Percentiles rank a stretch among this genome's conserved stretches.
phyloP scores from a whole-genome alignment of 2,888 invertebrate genomes.

The Cheilosia scutellata region DNA sequence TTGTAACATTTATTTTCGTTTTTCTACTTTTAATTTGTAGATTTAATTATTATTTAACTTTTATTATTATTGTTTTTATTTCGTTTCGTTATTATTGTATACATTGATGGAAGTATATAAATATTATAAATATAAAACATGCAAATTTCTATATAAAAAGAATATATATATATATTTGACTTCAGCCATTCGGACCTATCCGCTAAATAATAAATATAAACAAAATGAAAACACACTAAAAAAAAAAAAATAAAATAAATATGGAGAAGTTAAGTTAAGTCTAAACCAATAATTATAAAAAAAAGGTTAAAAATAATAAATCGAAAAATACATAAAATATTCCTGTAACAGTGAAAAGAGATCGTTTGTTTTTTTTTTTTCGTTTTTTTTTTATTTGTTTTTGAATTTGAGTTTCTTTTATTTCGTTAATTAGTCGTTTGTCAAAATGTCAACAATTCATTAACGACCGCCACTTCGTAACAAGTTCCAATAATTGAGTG shows the following conservation, averaged over 20 bases:
- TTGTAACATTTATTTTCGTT: constrained; percentile 65
- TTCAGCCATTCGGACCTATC: constrained; percentile 75
- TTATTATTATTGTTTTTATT: constrained; percentile 37
- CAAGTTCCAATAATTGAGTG: not conserved
- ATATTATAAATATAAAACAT: constrained; percentile 40
- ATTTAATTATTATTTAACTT: constrained; percentile 62
- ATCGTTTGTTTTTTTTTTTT: constrained; percentile 36
- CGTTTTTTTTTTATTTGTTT: constrained; percentile 2
- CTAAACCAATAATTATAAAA: constrained; percentile 59
- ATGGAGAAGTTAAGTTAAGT: constrained; percentile 63
- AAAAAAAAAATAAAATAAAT: constrained; percentile 53
- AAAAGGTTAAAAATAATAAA: constrained; percentile 60
- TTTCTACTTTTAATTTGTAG: not conserved
- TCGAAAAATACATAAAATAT: constrained; percentile 60
- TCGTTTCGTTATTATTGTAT: constrained; percentile 61
- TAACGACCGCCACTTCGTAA: not conserved
- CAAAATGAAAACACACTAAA: constrained; percentile 46
- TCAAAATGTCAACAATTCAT: not conserved
- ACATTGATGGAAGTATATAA: constrained; percentile 65
- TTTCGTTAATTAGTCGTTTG: not conserved
- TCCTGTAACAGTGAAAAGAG: constrained; percentile 70
- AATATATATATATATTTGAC: constrained; percentile 56
- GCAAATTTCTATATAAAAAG: constrained; percentile 61
- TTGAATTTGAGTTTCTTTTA: constrained; percentile 7
- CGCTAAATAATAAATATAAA: constrained; percentile 63